These are phyloP conservation scores for Chaetoderma sp. DNA, from an alignment of 2,888 invertebrate species.

Conservation along the genomic window DNA sequence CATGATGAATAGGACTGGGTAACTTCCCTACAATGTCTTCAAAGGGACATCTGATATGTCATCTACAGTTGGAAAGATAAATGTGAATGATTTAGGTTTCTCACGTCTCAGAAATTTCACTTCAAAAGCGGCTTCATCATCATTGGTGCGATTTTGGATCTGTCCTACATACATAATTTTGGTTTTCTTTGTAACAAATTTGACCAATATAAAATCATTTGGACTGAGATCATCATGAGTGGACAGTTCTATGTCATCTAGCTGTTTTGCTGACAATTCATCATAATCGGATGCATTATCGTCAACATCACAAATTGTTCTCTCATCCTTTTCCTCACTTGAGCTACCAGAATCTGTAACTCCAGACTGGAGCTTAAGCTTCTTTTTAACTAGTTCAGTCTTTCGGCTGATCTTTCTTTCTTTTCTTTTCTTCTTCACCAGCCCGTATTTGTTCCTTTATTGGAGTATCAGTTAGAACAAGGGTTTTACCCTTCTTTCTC, in stretches of 20 bases:
- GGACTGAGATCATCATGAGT: not conserved
- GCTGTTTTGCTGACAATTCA: not conserved
- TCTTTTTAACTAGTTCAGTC: not conserved
- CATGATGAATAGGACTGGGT: slow-evolving; percentile 2
- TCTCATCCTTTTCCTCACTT: not conserved
- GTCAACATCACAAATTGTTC: not conserved
- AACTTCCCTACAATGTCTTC: not conserved
- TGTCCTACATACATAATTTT: not conserved
- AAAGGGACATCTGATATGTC: slow-evolving; percentile 1
- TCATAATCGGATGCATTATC: not conserved
- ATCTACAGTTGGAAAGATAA: slow-evolving; percentile 1
- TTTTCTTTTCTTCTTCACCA: not conserved
- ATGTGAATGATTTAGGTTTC: slow-evolving; percentile 1
- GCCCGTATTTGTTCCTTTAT: not conserved
- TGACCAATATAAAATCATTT: not conserved
- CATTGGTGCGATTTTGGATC: not conserved
- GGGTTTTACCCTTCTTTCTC: slow-evolving; percentile 2
- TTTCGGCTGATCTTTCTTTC: not conserved
- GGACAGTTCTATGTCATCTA: not conserved
- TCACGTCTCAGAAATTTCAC: slow-evolving; percentile 2
- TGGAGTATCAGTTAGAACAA: slow-evolving; percentile 7
- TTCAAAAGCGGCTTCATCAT: not conserved
- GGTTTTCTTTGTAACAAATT: not conserved
- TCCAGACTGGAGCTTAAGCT: not conserved
- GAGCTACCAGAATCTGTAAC: not conserved